A percentile compares a stretch with the other conserved stretches of the same genome.
These are phyloP conservation scores for Eublepharis macularius DNA, from an alignment of 2,113 vertebrate genomes.

Conservation along the genomic window DNA sequence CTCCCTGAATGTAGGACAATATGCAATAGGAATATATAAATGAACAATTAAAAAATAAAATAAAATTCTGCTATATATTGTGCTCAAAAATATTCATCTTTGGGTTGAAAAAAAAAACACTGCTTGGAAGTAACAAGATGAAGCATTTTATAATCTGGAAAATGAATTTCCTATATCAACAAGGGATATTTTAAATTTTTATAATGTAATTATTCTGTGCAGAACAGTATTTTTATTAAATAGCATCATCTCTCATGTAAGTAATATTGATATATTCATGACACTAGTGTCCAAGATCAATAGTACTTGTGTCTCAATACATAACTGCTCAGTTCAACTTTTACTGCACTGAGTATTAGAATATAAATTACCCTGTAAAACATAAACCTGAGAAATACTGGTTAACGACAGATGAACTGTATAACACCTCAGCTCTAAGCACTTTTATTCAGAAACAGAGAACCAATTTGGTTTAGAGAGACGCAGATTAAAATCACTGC, in stretches of 20 bases:
- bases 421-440: neutral
- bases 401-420: neutral
- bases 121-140: slow-evolving; percentile 5
- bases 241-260: neutral
- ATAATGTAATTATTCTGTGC: slow-evolving; percentile 6
- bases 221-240: neutral
- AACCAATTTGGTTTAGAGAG: neutral
- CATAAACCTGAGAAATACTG: neutral
- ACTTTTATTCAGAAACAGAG: neutral
- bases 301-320: slow-evolving; percentile 9
- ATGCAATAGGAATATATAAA: neutral
- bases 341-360: slow-evolving; percentile 33
- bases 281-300: slow-evolving; percentile 9
- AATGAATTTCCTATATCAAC: neutral
- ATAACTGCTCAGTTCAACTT: slow-evolving; percentile 48
- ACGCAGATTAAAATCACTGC: too few relatives aligned
- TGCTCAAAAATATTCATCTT: neutral
- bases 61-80: neutral
- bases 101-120: neutral
- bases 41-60: neutral
- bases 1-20: neutral
- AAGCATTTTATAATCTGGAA: slow-evolving; percentile 7
- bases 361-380: slow-evolving; percentile 26
- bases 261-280: slow-evolving; percentile 33
- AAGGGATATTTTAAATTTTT: slow-evolving; percentile 12